A percentile compares a stretch with the other conserved stretches of the same genome.
Conservation (phyloP, 2,888 invertebrate genomes). For the Microctonus aethiopoides region DNA sequence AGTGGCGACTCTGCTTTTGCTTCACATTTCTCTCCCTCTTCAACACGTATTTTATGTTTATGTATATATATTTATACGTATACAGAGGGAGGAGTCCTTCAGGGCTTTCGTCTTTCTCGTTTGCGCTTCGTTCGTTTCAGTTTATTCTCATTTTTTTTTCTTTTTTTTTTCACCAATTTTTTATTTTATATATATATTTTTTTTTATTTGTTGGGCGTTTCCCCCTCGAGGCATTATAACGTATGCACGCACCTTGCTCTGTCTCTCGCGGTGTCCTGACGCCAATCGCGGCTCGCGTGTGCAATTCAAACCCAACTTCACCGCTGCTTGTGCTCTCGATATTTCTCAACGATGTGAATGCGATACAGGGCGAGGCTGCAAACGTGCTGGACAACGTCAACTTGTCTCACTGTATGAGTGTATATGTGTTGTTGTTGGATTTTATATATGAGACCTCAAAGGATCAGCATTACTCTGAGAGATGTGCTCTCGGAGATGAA, state of each 20-base stretch:
- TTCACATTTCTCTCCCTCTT: not conserved
- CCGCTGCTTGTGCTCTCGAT: not conserved
- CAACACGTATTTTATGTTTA: slow-evolving; percentile 7
- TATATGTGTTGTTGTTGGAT: not conserved
- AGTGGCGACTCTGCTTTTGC: slow-evolving; percentile 5
- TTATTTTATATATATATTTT: not conserved
- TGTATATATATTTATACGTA: not conserved
- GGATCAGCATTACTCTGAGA: not conserved
- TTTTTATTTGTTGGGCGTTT: not conserved
- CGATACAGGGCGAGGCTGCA: not conserved
- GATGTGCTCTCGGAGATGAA: not conserved
- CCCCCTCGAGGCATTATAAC: not conserved
- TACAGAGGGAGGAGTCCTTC: not conserved
- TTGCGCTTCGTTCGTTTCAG: not conserved
- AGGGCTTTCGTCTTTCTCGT: slow-evolving; percentile 2
- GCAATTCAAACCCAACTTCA: not conserved
- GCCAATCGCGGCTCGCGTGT: slow-evolving; percentile 10
- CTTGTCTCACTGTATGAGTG: not conserved
- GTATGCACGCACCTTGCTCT: slow-evolving; percentile 16
- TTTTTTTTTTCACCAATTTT: not conserved
- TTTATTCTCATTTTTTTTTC: not conserved
- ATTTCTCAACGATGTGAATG: not conserved
- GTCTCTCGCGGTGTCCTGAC: slow-evolving; percentile 2
- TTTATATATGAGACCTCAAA: not conserved
- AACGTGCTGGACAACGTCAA: not conserved